A percentile compares a stretch with the other conserved stretches of the same genome.
These are phyloP conservation scores for Nothura maculosa DNA, from an alignment of 2,797 vertebrate genomes.

Conservation along the genomic window DNA sequence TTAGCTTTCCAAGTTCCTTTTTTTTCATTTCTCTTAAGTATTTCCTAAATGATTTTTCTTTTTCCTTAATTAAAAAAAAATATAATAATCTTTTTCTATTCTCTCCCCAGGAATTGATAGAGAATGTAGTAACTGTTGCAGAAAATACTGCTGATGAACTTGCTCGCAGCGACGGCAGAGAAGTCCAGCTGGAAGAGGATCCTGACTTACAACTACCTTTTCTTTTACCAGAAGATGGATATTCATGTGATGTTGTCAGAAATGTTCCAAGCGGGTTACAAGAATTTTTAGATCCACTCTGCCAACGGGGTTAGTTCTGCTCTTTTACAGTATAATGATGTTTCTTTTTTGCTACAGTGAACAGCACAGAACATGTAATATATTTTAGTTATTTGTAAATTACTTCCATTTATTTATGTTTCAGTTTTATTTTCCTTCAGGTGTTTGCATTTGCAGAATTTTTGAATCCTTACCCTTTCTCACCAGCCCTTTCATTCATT, in stretches of 20 bases:
- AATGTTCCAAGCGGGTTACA: constrained; percentile 96
- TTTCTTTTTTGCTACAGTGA: not conserved
- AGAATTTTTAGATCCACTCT: constrained; percentile 96
- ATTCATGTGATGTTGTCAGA: constrained; percentile 97
- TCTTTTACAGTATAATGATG: not conserved
- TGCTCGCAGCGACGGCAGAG: constrained; percentile 94
- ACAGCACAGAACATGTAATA: not conserved
- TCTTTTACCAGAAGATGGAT: constrained; percentile 96
- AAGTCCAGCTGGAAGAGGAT: constrained; percentile 96
- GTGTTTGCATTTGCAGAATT: not conserved
- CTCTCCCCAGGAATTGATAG: constrained; percentile 90
- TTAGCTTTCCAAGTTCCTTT: not conserved
- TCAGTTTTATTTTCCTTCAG: not conserved
- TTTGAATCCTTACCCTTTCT: not conserved
- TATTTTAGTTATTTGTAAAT: not conserved
- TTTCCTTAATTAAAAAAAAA: not conserved
- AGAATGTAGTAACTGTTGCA: constrained; percentile 94
- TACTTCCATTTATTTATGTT: not conserved
- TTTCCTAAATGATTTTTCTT: not conserved
- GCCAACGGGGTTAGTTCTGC: constrained; percentile 90
- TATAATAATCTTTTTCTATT: not conserved
- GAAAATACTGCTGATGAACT: constrained; percentile 97
- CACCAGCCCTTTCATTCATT: not conserved
- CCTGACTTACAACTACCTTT: constrained; percentile 98
- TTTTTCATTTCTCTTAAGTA: not conserved